phyloP scores from a whole-genome alignment of 1,140 invertebrate genomes.

The Zaprionus ghesquierei region DNA sequence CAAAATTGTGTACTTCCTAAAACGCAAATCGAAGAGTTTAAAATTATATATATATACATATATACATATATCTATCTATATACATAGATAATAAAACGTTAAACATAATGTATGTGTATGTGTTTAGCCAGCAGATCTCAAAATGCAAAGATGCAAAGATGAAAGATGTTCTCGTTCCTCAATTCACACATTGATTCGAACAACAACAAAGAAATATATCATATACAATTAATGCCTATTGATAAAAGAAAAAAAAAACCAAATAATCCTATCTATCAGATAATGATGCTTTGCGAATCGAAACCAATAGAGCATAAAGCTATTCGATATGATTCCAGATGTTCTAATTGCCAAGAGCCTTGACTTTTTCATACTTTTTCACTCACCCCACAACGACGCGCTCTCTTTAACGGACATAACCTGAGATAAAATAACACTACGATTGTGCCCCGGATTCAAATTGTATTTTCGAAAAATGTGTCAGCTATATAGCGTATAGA shows the following conservation, averaged over 20 bases:
- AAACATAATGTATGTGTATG: conserved; percentile 9
- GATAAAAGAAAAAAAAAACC: not conserved
- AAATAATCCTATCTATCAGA: not conserved
- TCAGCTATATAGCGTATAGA: not conserved
- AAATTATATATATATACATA: conserved; percentile 8
- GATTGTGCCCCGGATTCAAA: conserved; percentile 2
- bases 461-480: not conserved
- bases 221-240: conserved; percentile 3
- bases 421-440: not conserved
- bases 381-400: not conserved
- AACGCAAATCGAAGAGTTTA: conserved; percentile 35
- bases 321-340: conserved; percentile 4
- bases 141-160: not conserved
- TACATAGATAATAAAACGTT: not conserved
- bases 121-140: not conserved
- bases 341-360: not conserved
- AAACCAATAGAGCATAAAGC: not conserved
- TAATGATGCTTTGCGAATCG: conserved; percentile 4
- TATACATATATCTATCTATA: conserved; percentile 16
- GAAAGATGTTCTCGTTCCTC: conserved; percentile 19
- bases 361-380: not conserved
- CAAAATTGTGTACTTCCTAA: conserved; percentile 22
- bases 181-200: conserved; percentile 19
- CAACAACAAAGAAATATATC: not conserved
- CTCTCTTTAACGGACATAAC: not conserved